Evolutionary conservation across 2,888 invertebrate genomes (phyloP).

Genomic region (Rotaria magnacalcarata): DNA sequence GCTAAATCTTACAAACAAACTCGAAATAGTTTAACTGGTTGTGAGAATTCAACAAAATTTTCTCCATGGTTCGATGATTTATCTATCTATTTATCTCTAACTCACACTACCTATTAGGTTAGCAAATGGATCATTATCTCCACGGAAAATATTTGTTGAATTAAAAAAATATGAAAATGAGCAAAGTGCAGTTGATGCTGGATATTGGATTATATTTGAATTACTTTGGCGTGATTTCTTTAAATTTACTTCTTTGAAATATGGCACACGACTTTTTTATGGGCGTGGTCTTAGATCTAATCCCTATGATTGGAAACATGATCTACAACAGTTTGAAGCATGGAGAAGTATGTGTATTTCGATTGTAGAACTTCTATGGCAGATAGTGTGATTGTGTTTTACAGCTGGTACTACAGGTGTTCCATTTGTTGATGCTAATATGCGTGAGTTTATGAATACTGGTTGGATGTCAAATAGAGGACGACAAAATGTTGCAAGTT

Average conservation of each 20-base stretch:
- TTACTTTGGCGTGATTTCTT: conserved; percentile 55
- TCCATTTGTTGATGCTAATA: conserved; percentile 60
- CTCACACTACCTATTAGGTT: conserved; percentile 48
- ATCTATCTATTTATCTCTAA: background rate
- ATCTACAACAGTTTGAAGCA: conserved; percentile 51
- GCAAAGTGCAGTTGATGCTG: conserved; percentile 52
- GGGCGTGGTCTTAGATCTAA: conserved; percentile 47
- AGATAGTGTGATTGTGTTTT: background rate
- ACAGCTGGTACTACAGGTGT: conserved; percentile 58
- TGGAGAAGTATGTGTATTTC: conserved; percentile 51
- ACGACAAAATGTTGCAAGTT: conserved; percentile 59
- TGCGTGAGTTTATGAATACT: conserved; percentile 56
- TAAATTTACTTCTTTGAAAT: conserved; percentile 53
- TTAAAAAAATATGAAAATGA: conserved; percentile 52
- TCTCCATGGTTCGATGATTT: conserved; percentile 51
- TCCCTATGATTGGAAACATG: conserved; percentile 51
- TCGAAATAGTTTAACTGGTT: conserved; percentile 53
- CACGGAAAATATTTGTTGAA: conserved; percentile 52
- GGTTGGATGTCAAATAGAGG: conserved; percentile 60
- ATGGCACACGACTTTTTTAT: conserved; percentile 52
- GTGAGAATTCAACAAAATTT: conserved; percentile 55
- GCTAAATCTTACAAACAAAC: conserved; percentile 54
- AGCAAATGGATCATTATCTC: conserved; percentile 53
- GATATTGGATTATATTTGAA: conserved; percentile 55
- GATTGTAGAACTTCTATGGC: no score